Evolutionary conservation across 2,888 invertebrate species (phyloP).

Genomic region (Tenthredo livida): DNA sequence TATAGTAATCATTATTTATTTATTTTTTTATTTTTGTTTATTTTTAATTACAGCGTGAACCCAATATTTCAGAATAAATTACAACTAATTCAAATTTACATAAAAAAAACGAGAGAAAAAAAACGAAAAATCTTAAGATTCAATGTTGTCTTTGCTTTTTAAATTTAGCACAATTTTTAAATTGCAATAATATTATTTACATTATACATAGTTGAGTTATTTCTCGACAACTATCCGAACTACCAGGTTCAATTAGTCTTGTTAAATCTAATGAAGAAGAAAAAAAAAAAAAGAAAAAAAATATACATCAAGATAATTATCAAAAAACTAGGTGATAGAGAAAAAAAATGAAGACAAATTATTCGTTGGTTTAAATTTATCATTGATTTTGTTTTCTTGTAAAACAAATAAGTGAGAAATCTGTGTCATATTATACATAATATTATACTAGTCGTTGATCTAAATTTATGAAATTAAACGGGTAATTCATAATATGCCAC

Average conservation of each 20-base stretch:
- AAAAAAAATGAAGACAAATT: background rate
- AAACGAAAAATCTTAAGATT: background rate
- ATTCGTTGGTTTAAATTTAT: background rate
- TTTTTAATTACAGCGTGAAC: constrained; percentile 3
- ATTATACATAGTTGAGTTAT: background rate
- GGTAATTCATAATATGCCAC: background rate
- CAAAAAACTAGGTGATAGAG: background rate
- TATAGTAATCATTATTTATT: constrained; percentile 10
- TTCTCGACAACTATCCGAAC: background rate
- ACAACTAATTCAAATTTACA: background rate
- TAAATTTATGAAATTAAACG: background rate
- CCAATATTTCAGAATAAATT: constrained; percentile 16
- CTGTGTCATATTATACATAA: constrained; percentile 1
- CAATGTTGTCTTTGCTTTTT: background rate
- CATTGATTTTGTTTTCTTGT: background rate
- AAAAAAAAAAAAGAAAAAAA: too few relatives aligned
- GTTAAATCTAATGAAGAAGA: background rate
- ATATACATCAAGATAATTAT: background rate
- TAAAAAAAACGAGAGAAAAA: background rate
- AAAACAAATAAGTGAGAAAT: background rate
- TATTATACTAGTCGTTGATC: constrained; percentile 37
- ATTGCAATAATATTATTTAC: constrained; percentile 18
- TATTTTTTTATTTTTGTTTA: background rate
- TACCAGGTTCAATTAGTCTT: background rate
- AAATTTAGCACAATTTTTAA: background rate